Evolutionary conservation across 2,797 vertebrate genomes (phyloP).

Genomic region (Harpagifer antarcticus): DNA sequence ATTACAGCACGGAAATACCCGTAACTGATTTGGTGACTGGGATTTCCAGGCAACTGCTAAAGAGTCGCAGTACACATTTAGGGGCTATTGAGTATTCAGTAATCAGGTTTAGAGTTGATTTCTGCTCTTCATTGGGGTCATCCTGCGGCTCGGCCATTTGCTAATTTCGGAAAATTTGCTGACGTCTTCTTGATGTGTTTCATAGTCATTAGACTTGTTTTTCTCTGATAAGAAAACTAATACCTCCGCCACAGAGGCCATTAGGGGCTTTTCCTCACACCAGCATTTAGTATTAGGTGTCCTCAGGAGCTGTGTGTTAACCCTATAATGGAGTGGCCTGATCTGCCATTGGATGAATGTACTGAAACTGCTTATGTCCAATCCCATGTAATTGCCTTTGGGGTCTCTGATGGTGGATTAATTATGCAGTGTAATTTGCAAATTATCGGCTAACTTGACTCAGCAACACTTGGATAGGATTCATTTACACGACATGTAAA

Average conservation of each 20-base stretch:
- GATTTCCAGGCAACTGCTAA: conserved; percentile 45
- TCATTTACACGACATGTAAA: conserved; percentile 61
- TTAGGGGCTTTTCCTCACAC: conserved; percentile 63
- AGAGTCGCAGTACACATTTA: conserved; percentile 48
- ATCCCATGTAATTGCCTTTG: conserved; percentile 68
- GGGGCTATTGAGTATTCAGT: conserved; percentile 49
- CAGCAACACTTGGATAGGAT: conserved; percentile 54
- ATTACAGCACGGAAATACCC: conserved; percentile 19
- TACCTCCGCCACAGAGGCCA: conserved; percentile 63
- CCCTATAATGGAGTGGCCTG: conserved; percentile 64
- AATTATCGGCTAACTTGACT: conserved; percentile 68
- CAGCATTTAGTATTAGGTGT: conserved; percentile 56
- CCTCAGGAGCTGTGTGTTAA: conserved; percentile 53
- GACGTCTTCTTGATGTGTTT: conserved; percentile 73
- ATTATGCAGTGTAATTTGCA: conserved; percentile 73
- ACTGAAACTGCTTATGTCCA: conserved; percentile 65
- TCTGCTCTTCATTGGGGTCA: conserved; percentile 66
- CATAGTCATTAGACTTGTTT: conserved; percentile 73
- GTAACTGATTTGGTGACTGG: conserved; percentile 24
- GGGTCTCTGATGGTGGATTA: conserved; percentile 67
- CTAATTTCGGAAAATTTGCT: conserved; percentile 70
- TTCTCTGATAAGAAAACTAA: conserved; percentile 77
- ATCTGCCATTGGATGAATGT: conserved; percentile 57
- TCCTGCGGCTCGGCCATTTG: conserved; percentile 62
- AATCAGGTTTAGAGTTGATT: conserved; percentile 61